These are phyloP conservation scores for Caenorhabditis sinica DNA, from an alignment of 2,888 invertebrate species.

Conservation along the genomic window DNA sequence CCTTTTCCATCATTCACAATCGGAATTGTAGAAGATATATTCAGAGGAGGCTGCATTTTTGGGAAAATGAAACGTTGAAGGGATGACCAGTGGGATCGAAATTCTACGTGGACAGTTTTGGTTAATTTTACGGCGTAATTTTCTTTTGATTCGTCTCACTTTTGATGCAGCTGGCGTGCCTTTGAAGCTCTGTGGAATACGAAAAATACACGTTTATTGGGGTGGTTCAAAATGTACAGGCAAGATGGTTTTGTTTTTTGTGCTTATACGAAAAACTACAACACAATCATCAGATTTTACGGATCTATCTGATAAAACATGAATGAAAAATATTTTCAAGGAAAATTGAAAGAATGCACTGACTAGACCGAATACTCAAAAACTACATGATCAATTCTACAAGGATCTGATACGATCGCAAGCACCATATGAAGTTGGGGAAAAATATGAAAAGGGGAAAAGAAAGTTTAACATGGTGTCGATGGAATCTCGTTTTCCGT, in stretches of 20 bases:
- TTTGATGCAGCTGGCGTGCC: no score
- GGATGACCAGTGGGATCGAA: neutral
- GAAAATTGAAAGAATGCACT: conserved; percentile 45
- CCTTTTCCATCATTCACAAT: conserved; percentile 29
- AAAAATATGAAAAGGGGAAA: neutral
- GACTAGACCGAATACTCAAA: conserved; percentile 49
- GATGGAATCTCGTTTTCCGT: conserved; percentile 45
- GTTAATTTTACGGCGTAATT: no score
- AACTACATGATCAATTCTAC: conserved; percentile 16
- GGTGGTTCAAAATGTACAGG: conserved; percentile 57
- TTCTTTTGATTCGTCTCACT: neutral
- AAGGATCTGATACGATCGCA: conserved; percentile 19
- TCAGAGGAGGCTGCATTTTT: neutral
- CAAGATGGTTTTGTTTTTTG: conserved; percentile 35
- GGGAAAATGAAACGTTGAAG: neutral
- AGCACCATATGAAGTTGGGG: conserved; percentile 14
- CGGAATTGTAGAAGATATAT: conserved; percentile 13
- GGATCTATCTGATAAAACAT: neutral
- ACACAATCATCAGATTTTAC: neutral
- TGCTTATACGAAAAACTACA: conserved; percentile 4
- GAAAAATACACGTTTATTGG: conserved; percentile 58
- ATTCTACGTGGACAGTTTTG: neutral
- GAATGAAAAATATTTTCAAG: neutral
- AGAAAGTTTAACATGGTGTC: neutral
- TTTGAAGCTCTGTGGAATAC: neutral